Conservation (phyloP, 2,888 invertebrate genomes). For the Drosophila nr. perissopoda region DNA sequence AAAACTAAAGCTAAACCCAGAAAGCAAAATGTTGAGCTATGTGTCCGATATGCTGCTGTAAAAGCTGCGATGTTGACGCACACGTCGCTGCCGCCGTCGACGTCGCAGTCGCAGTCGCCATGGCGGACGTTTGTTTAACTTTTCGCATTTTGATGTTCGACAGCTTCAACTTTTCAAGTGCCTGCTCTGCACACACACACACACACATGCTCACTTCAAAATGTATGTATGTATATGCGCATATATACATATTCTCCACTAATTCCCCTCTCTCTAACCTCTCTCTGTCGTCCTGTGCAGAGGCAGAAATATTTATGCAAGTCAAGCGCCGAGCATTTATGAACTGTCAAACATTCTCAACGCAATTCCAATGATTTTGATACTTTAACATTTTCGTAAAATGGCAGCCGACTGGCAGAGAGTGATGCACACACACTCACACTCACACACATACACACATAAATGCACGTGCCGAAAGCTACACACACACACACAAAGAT, state of each 20-base stretch:
- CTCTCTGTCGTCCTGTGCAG: conserved; percentile 8
- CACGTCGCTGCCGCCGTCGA: conserved; percentile 1
- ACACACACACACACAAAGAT: conserved; percentile 22
- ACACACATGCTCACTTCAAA: conserved; percentile 3
- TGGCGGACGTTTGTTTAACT: conserved; percentile 78
- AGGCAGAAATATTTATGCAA: conserved; percentile 81
- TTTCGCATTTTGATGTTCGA: conserved; percentile 74
- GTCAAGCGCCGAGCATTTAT: conserved; percentile 81
- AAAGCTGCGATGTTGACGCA: conserved; percentile 36
- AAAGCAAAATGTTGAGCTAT: conserved; percentile 70
- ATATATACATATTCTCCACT: neutral
- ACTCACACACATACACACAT: conserved; percentile 25
- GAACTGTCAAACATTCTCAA: conserved; percentile 83
- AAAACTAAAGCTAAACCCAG: conserved; percentile 17
- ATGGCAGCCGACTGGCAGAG: conserved; percentile 66
- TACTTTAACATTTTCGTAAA: conserved; percentile 83
- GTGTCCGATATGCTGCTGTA: conserved; percentile 53
- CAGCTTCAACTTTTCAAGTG: conserved; percentile 76
- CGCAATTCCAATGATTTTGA: conserved; percentile 83
- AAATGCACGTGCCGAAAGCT: conserved; percentile 37
- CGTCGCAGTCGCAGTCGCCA: conserved; percentile 23
- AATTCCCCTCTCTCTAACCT: neutral
- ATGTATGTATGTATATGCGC: neutral
- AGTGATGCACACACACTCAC: conserved; percentile 3
- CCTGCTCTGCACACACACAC: conserved; percentile 32